These are phyloP conservation scores for Ophion slaviceki DNA, from an alignment of 2,888 invertebrate species.

Conservation along the genomic window DNA sequence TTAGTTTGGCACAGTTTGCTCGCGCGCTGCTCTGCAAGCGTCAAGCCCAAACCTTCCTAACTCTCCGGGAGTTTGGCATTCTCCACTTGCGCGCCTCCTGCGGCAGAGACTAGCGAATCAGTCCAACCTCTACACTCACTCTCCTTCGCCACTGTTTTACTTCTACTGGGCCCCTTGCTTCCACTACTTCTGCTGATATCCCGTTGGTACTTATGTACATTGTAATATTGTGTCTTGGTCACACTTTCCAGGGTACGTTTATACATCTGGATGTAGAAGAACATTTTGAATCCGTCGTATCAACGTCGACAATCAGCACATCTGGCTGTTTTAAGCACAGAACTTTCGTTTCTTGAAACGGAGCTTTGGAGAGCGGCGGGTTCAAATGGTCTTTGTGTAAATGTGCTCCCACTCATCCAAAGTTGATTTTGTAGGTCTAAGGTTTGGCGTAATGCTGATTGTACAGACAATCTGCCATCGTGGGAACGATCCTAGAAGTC, in stretches of 20 bases:
- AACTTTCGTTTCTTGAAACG: too few species aligned
- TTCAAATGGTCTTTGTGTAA: too few species aligned
- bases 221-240: neutral
- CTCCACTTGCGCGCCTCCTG: slow-evolving; percentile 32
- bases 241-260: neutral
- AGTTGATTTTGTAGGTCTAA: too few species aligned
- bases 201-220: neutral
- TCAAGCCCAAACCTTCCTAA: neutral
- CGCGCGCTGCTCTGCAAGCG: slow-evolving; percentile 12
- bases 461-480: too few species aligned
- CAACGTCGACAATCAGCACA: too few species aligned
- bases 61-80: slow-evolving; percentile 52
- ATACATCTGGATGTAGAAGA: neutral
- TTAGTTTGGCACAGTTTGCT: slow-evolving; percentile 65
- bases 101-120: slow-evolving; percentile 19
- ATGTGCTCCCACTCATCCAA: too few species aligned
- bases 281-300: too few species aligned
- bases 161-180: slow-evolving; percentile 21
- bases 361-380: too few species aligned
- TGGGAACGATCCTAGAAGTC: too few species aligned
- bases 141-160: slow-evolving; percentile 29
- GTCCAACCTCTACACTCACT: slow-evolving; percentile 15
- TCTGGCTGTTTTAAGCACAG: too few species aligned
- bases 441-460: too few species aligned
- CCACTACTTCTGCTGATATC: slow-evolving; percentile 20